Base-by-base conservation (phyloP, 2,888 invertebrate genomes). In the Fabriciana adippe region DNA sequence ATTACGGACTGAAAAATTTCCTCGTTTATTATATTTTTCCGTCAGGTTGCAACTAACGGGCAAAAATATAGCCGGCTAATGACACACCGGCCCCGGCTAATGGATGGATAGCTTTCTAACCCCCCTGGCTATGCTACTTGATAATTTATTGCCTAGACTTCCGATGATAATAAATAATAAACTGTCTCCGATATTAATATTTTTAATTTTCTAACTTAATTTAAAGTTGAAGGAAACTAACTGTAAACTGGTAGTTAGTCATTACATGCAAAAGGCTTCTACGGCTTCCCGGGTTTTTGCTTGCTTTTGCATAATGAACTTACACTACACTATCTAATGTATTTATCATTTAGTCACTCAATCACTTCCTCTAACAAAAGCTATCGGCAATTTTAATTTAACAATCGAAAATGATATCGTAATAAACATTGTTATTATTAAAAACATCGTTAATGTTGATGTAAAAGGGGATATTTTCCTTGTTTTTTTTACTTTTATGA, bases 101-200 rank as follows among this genome's bases (percentile, higher is more conserved):
- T 81, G 78, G 77, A 79, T 79, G 79, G 77, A 79, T 81, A 74
- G 75, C 81, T 83, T 81, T 82, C 83, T 80, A 81, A 79, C 81
- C 81, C 69, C 35, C 67, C 65, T 59, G 65, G 68, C 66, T 31
- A 56, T 59, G 60, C 55, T 65, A 64, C 59, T 60, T 35, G 61
- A 61, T 74, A 74, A 74, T 74, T 74, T 74, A 73, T 68, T 64
- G 67, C 69, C 62, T 48, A 64, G 55, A 70, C 74, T 77, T 76
- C 76, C 75, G 73, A 74, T 71, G 73, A 70, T 72, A 72, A 77
- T 77, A 75, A 76, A 74, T 73, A 69, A 75, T 71, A 70, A 55
- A 66, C 66, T 67, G 71, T 67, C 69, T 60, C 67, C 65, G 57
- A 62, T 67, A 67, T 65, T 66, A 69, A 66, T 66, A 70, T 70